A percentile compares a stretch with the other conserved stretches of the same genome.
phyloP scores from a whole-genome alignment of 2,888 invertebrate species.

The Actias luna region DNA sequence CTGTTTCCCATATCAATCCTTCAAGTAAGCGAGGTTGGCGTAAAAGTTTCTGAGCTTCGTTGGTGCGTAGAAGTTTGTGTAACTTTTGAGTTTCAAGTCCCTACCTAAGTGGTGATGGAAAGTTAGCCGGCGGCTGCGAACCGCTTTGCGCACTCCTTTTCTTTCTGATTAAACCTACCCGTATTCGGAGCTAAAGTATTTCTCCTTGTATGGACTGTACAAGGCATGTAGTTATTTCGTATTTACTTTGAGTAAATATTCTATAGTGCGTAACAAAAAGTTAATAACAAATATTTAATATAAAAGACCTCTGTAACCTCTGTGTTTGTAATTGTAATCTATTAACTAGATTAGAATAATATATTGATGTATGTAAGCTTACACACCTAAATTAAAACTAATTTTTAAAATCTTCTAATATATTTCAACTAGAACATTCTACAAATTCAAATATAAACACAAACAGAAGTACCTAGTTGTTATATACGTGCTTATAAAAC shows the following conservation, averaged over 20 bases:
- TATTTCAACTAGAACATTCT: not conserved
- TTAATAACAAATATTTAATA: not conserved
- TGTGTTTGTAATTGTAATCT: too few relatives aligned
- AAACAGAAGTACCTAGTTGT: not conserved
- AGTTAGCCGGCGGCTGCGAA: conserved; percentile 49
- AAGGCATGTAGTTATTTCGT: not conserved
- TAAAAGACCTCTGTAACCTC: too few relatives aligned
- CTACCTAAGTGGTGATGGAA: conserved; percentile 56
- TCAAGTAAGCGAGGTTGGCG: conserved; percentile 48
- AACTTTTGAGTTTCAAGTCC: conserved; percentile 74
- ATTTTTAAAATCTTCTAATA: not conserved
- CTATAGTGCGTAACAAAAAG: not conserved
- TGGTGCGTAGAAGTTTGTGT: conserved; percentile 66
- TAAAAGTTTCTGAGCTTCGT: conserved; percentile 59
- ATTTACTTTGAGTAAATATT: not conserved
- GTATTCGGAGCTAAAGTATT: not conserved
- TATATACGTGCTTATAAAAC: not conserved
- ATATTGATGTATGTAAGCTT: too few relatives aligned
- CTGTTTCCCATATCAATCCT: conserved; percentile 45
- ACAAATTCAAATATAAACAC: not conserved
- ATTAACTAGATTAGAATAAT: too few relatives aligned
- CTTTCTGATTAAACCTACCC: not conserved
- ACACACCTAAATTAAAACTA: too few relatives aligned
- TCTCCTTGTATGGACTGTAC: not conserved
- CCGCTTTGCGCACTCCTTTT: not conserved